Base-by-base conservation (phyloP, 2,113 vertebrate genomes). In the Heliornis fulica region DNA sequence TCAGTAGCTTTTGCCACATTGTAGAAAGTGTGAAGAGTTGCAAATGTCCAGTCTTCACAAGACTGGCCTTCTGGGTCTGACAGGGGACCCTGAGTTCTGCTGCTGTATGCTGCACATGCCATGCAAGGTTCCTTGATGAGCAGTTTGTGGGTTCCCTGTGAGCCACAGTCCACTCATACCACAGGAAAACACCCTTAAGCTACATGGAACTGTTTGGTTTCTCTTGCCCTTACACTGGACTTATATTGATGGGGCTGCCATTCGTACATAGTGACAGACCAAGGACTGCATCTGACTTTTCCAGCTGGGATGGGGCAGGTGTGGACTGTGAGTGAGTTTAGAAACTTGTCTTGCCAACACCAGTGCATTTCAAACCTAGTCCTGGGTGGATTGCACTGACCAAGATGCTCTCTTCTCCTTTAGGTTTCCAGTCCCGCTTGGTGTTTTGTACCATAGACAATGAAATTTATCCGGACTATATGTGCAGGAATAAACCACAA, bases 361-460 rank as follows among this genome's bases (percentile, higher is more conserved):
- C 20, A 56, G 51, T 50, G 69, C 21, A 28, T 61, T 80, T 61
- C 68, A 89, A 60, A 53, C 23, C 21, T 56, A 21, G 14, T 60
- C 43, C 50, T 86, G 45, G 11, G 28, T 61, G 32, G 9, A 36
- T 63, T 54, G 28, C 41, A 19, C 22, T 91, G 38, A 87, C 36
- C 46, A 83, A 40, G 22, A 48, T 71, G 7, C 29, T 15, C 61
- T 36, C 25, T 29, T 86, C 45, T 64, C 34, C 60, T 83, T 36
- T 63, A 99, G 99, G 99, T 74, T 99, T 98, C 96, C 99, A 99
- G 72, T 97, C 99, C 4, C 99, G 99, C 7, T 91, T 95, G 53
- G 99, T 99, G 56, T 99, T 99, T 97, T 99, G 99, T 87, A 98
- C 98, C 87, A 96, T 98, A 6, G 99, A 99, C 95, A 98, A 98